Evolutionary conservation across 2,888 invertebrate species (phyloP).

Genomic region (Esperia sulphurella): DNA sequence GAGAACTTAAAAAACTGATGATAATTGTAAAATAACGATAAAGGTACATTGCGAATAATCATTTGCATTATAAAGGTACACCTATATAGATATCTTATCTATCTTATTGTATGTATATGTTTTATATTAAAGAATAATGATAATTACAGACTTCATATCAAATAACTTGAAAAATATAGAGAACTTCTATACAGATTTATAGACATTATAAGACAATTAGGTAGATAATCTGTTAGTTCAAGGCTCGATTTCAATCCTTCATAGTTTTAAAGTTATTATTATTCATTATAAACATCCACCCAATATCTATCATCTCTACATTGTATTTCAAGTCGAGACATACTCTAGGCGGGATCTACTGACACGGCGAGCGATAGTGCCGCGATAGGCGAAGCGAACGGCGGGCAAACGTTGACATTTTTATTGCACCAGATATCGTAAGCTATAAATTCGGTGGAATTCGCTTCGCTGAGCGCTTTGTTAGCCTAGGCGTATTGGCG

Average conservation of each 20-base stretch:
- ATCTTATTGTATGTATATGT: no score
- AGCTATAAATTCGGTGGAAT: conserved; percentile 52
- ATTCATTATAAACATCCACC: conserved; percentile 7
- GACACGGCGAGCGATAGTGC: conserved; percentile 27
- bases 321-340: conserved; percentile 35
- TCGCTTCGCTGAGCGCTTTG: conserved; percentile 32
- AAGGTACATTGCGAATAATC: no score
- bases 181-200: no score
- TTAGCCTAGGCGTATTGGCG: conserved; percentile 11
- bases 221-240: no score
- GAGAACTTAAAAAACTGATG: no score
- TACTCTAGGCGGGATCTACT: conserved; percentile 31
- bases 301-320: conserved; percentile 28
- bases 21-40: no score
- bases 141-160: no score
- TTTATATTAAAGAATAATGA: no score
- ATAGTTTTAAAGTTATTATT: not conserved
- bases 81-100: no score
- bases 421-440: conserved; percentile 60
- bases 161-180: no score
- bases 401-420: conserved; percentile 60
- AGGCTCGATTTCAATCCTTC: not conserved
- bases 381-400: conserved; percentile 40
- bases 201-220: no score
- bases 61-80: no score